Conservation (phyloP, 2,113 vertebrate genomes). For the Trichomycterus rosablanca region DNA sequence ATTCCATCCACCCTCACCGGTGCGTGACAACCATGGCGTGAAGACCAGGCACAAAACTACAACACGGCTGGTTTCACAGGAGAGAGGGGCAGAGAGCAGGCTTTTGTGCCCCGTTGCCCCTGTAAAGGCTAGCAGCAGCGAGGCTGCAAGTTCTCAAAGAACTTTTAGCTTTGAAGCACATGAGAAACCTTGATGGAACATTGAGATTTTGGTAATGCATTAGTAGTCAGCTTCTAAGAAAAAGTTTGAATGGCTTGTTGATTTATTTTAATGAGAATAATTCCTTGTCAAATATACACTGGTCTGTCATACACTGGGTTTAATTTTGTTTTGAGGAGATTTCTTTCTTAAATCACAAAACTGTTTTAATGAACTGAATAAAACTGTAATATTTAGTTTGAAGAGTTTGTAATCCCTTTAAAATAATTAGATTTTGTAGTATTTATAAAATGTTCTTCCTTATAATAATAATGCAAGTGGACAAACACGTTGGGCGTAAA, state of each 20-base stretch:
- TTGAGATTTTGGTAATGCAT: not conserved
- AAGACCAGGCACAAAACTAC: slow-evolving; percentile 36
- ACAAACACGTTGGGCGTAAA: too few relatives aligned
- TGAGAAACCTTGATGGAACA: not conserved
- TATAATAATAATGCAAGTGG: too few relatives aligned
- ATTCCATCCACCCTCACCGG: slow-evolving; percentile 29
- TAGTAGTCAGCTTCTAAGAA: not conserved
- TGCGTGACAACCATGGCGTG: slow-evolving; percentile 43
- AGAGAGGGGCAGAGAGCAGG: slow-evolving; percentile 13
- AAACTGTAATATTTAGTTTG: too few relatives aligned
- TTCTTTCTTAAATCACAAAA: too few relatives aligned
- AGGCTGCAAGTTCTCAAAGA: slow-evolving; percentile 2
- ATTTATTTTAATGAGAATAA: too few relatives aligned
- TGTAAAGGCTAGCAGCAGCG: not conserved
- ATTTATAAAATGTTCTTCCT: too few relatives aligned
- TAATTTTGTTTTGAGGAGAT: too few relatives aligned
- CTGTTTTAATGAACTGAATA: too few relatives aligned
- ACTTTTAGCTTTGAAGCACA: slow-evolving; percentile 12
- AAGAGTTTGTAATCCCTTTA: too few relatives aligned
- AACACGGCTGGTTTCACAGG: slow-evolving; percentile 17
- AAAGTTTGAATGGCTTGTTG: not conserved
- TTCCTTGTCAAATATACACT: too few relatives aligned
- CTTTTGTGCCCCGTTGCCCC: slow-evolving; percentile 25
- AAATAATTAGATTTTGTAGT: too few relatives aligned
- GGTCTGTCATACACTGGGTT: too few relatives aligned